phyloP scores from a whole-genome alignment of 2,113 vertebrate genomes.

The Crotalus helleri region DNA sequence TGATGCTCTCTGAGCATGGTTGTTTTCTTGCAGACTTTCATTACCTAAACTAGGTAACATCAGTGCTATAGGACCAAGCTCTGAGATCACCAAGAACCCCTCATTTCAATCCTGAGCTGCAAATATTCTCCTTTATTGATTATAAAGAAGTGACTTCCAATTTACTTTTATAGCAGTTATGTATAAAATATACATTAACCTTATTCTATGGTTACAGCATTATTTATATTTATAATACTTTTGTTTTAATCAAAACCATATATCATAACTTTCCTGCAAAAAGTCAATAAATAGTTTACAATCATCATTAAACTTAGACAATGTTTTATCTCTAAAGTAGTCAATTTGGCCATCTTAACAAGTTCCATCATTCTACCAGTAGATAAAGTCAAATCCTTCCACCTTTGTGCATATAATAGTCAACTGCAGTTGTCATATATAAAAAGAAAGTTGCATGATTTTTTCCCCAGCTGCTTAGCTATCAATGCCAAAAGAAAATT shows the following conservation, averaged over 20 bases:
- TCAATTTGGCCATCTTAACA: not conserved
- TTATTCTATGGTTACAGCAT: not conserved
- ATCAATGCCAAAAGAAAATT: not conserved
- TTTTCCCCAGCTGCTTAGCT: not conserved
- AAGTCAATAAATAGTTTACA: not conserved
- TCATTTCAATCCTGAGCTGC: not conserved
- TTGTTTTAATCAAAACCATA: not conserved
- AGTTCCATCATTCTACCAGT: not conserved
- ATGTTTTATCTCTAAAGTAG: not conserved
- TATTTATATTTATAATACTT: not conserved
- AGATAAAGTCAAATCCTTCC: not conserved
- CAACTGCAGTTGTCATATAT: no score
- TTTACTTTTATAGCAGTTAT: not conserved
- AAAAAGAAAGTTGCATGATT: not conserved
- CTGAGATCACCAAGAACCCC: no score
- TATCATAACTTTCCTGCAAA: not conserved
- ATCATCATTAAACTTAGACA: not conserved
- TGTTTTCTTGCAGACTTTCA: not conserved
- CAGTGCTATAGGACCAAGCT: not conserved
- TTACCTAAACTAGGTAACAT: not conserved
- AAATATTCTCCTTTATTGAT: not conserved
- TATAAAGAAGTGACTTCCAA: not conserved
- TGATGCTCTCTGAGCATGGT: not conserved
- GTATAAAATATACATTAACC: not conserved
- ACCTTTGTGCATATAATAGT: not conserved